These are phyloP conservation scores for Notocelia uddmanniana DNA, from an alignment of 2,888 invertebrate genomes.

Conservation along the genomic window DNA sequence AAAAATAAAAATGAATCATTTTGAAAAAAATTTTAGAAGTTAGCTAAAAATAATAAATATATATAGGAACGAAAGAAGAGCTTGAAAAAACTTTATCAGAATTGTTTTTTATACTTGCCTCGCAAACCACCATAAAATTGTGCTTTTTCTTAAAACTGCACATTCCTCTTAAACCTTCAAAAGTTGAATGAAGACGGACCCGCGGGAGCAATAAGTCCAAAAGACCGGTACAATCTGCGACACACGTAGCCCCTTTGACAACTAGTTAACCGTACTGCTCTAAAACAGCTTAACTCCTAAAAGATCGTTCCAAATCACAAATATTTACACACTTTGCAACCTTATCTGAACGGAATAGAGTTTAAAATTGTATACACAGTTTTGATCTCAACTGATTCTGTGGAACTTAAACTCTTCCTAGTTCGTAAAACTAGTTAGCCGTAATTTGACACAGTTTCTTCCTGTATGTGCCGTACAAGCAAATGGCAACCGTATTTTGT, in stretches of 20 bases:
- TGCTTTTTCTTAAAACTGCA: background rate
- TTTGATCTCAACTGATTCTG: background rate
- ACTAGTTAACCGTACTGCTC: background rate
- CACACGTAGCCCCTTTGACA: slow-evolving; percentile 34
- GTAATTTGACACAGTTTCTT: slow-evolving; percentile 19
- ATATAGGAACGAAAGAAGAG: too few species aligned
- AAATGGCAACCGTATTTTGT: background rate
- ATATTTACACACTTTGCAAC: background rate
- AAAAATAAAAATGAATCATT: too few species aligned
- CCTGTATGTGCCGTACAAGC: background rate
- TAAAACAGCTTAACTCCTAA: slow-evolving; percentile 4
- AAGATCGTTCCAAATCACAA: background rate
- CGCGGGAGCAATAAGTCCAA: slow-evolving; percentile 28
- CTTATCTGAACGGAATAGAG: background rate
- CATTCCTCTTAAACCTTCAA: slow-evolving; percentile 6
- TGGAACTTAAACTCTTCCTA: background rate
- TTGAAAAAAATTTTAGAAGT: too few species aligned
- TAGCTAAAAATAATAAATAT: too few species aligned
- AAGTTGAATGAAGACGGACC: slow-evolving; percentile 24
- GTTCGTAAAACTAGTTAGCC: background rate
- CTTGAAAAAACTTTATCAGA: too few species aligned
- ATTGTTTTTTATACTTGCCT: too few species aligned
- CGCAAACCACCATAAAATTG: too few species aligned
- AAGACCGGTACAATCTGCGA: slow-evolving; percentile 27
- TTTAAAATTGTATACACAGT: background rate